Base-by-base conservation (phyloP, 2,888 invertebrate species). In the Synergus umbraculus region DNA sequence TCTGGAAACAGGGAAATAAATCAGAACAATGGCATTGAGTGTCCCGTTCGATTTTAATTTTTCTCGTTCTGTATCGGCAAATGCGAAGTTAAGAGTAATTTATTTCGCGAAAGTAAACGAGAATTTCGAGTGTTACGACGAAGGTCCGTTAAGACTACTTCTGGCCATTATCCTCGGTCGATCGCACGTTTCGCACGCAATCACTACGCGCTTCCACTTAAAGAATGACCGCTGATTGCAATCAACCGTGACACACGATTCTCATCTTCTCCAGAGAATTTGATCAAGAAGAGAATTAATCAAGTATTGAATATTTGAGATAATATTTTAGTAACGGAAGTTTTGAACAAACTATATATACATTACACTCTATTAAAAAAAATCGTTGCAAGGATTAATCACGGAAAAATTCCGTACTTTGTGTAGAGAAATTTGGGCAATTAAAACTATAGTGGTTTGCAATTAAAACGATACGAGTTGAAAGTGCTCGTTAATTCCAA, bases 401-500 rank as follows among this genome's bases (percentile, higher is more conserved):
- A 8, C 44, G 44, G 8, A 44, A 10, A 8, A 8, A 2, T 44
- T 10, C 44, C 44, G 10, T 10, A n/a, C 15, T 49, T n/a, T 37
- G 37, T 37, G 5, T 13, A 13, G 49, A 12, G 4, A 15, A 49
- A 49, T 49, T 49, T 49, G 1, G 4, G 49, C 49, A 49, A 49
- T 49, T 49, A 49, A 49, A 49, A 49, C 12, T 15, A 49, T 15
- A 49, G 49, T 4, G 15, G 5, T 5, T 49, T 49, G 49, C 7
- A 15, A 67, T 67, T 67, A 67, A 46, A 67, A 67, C 13, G 69
- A 44, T 69, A 46, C 46, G 67, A 49, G 22, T 22, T 43, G 46
- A 69, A 69, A 69, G 29, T 29, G 44, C 46, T 69, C 22, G 67
- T 69, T 69, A 69, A 49, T 49, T 69, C 46, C 15, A 46, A 69